These are phyloP conservation scores for Tetropium fuscum DNA, from an alignment of 2,888 invertebrate species.

Conservation along the genomic window DNA sequence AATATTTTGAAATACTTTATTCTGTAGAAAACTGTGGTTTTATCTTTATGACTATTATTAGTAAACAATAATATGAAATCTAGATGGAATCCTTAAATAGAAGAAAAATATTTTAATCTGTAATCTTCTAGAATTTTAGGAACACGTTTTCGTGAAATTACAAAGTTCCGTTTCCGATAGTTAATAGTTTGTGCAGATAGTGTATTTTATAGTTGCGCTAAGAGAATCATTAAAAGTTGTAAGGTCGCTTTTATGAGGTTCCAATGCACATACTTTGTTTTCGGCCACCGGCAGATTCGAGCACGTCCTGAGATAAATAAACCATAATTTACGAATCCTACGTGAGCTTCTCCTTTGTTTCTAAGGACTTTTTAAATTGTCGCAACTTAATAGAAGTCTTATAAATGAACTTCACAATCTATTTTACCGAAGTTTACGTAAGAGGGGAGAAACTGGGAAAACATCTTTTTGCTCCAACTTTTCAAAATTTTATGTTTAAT, in stretches of 20 bases:
- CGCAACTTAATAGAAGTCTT: constrained; percentile 40
- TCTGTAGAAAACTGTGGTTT: no score
- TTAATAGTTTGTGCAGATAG: constrained; percentile 19
- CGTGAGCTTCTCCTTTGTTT: constrained; percentile 43
- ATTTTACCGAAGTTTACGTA: constrained; percentile 33
- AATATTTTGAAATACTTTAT: no score
- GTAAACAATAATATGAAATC: no score
- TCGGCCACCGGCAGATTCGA: constrained; percentile 30
- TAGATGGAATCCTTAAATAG: no score
- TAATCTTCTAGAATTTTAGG: constrained; percentile 17
- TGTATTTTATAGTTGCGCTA: constrained; percentile 25
- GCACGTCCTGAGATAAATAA: constrained; percentile 46
- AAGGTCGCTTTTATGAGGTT: constrained; percentile 39
- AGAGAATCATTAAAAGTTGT: constrained; percentile 33
- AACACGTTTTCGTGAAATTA: constrained; percentile 12
- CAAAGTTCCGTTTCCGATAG: constrained; percentile 18
- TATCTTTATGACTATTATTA: no score
- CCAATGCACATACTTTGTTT: constrained; percentile 38
- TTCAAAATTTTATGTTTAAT: constrained; percentile 13
- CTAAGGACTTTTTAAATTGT: constrained; percentile 38
- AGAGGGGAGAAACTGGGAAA: constrained; percentile 4
- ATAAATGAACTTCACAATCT: constrained; percentile 27
- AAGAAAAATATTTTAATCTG: constrained; percentile 15
- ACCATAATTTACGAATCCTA: constrained; percentile 40
- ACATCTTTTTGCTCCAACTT: constrained; percentile 5